These are phyloP conservation scores for Lamproptera curius DNA, from an alignment of 2,888 invertebrate genomes.

Conservation along the genomic window DNA sequence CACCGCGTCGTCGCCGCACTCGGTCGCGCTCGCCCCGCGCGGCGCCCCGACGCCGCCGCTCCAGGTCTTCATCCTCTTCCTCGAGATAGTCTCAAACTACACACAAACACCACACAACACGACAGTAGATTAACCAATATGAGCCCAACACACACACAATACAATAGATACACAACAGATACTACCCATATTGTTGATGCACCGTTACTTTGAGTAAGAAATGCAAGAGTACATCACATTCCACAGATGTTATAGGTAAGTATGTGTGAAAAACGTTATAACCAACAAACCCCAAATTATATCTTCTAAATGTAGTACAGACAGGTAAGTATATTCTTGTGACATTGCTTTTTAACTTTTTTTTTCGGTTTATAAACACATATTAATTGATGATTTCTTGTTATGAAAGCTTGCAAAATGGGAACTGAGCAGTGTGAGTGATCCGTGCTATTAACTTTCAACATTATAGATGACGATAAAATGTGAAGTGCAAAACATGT, in stretches of 20 bases:
- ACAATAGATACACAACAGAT: neutral
- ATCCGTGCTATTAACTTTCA: constrained; percentile 46
- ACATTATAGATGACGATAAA: constrained; percentile 36
- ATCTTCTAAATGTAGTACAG: neutral
- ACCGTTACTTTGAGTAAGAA: neutral
- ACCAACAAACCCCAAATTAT: no score
- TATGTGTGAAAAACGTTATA: constrained; percentile 26
- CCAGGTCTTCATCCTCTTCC: constrained; percentile 86
- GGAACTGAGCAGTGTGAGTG: constrained; percentile 61
- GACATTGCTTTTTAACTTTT: constrained; percentile 7
- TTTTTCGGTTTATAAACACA: constrained; percentile 26
- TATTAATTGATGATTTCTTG: constrained; percentile 55
- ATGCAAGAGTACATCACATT: constrained; percentile 31
- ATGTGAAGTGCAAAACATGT: constrained; percentile 49
- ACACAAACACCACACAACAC: constrained; percentile 1
- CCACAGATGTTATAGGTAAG: constrained; percentile 44
- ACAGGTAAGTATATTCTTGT: constrained; percentile 30
- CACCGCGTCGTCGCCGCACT: constrained; percentile 79
- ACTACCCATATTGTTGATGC: neutral
- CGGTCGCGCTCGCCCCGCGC: constrained; percentile 80
- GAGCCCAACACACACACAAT: constrained; percentile 21
- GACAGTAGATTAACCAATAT: no score
- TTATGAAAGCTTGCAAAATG: constrained; percentile 72
- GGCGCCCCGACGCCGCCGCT: constrained; percentile 82
- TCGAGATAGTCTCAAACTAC: constrained; percentile 74